phyloP scores from a whole-genome alignment of 2,888 invertebrate species.

The Xylocampa areola region DNA sequence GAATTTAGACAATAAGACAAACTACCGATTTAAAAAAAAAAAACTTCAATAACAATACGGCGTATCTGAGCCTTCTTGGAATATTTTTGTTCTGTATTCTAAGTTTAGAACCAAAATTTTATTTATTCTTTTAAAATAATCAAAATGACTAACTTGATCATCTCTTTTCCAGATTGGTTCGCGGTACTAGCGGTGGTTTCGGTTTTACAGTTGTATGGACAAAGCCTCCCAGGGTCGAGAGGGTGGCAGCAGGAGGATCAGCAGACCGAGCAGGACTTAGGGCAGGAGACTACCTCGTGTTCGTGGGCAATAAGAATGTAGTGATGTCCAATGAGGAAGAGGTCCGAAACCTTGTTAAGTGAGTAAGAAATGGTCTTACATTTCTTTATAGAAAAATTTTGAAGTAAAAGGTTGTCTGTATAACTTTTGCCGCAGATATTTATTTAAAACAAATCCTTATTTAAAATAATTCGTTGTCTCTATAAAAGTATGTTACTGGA shows the following conservation, averaged over 20 bases:
- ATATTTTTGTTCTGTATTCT: too few relatives aligned
- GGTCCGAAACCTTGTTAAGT: slow-evolving; percentile 92
- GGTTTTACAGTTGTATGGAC: slow-evolving; percentile 97
- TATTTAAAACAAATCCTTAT: too few relatives aligned
- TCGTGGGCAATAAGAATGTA: slow-evolving; percentile 96
- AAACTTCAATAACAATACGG: too few relatives aligned
- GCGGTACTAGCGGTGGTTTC: slow-evolving; percentile 91
- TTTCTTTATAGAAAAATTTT: background rate
- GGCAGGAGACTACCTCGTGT: slow-evolving; percentile 96
- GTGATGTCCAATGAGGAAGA: slow-evolving; percentile 94
- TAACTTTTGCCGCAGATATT: too few relatives aligned
- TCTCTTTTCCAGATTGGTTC: slow-evolving; percentile 71
- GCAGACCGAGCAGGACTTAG: slow-evolving; percentile 95
- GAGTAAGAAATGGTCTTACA: slow-evolving; percentile 73
- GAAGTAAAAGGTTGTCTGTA: too few relatives aligned
- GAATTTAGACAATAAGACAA: too few relatives aligned
- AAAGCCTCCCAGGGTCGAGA: slow-evolving; percentile 95
- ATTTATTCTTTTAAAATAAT: background rate
- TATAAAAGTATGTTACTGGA: too few relatives aligned
- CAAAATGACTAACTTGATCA: slow-evolving; percentile 1
- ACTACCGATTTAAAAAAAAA: too few relatives aligned
- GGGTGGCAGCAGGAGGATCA: slow-evolving; percentile 94
- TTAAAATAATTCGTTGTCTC: too few relatives aligned
- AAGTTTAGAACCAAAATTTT: too few relatives aligned
- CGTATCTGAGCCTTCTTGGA: too few relatives aligned